Evolutionary conservation across 2,113 vertebrate genomes (phyloP).

Genomic region (Capreolus pygargus): DNA sequence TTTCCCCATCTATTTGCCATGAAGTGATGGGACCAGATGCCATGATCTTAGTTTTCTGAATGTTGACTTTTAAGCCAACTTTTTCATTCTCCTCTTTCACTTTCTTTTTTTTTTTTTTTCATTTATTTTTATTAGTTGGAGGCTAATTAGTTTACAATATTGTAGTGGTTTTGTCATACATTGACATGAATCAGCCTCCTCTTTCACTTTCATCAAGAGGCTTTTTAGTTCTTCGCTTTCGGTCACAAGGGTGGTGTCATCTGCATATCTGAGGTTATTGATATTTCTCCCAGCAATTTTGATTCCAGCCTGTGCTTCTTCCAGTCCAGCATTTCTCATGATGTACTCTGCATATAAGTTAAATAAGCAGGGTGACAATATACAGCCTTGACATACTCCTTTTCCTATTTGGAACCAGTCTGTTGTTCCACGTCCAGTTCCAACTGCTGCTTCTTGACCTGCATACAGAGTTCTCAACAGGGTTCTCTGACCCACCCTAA

Average conservation of each 20-base stretch:
- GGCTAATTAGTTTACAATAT: too few relatives aligned
- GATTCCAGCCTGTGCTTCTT: neutral
- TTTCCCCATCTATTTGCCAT: neutral
- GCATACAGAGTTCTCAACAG: neutral
- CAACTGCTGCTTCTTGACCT: neutral
- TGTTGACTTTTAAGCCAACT: neutral
- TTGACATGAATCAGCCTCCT: neutral
- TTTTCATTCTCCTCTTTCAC: neutral
- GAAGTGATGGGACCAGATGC: neutral
- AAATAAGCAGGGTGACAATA: neutral
- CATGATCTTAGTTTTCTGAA: neutral
- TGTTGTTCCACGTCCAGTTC: neutral
- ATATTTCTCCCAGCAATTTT: neutral
- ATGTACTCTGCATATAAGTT: neutral
- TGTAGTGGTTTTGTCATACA: too few relatives aligned
- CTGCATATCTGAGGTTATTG: neutral
- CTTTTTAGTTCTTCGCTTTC: neutral
- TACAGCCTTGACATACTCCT: neutral
- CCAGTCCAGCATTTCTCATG: neutral
- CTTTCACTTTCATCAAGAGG: neutral
- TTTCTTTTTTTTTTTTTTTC: neutral
- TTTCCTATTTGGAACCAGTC: neutral
- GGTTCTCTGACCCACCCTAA: neutral
- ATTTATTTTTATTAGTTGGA: too few relatives aligned
- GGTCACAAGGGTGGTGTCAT: neutral